Evolutionary conservation across 2,113 vertebrate genomes (phyloP), one percentile per base, ranked within the genome.

Genomic region (Gymnorhina tibicen): DNA sequence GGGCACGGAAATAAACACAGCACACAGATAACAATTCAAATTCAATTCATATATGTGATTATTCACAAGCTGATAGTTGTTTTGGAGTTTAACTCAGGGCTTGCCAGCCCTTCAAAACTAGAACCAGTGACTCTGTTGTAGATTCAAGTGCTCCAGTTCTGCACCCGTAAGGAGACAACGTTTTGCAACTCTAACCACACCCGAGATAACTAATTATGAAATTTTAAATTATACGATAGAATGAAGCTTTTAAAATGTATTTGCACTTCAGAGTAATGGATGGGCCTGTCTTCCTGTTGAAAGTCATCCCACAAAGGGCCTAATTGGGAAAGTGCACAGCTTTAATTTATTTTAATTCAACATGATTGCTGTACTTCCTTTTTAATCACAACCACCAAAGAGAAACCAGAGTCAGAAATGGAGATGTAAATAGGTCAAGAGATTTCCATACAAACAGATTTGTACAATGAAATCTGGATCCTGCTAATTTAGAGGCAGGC

Each of bases 291-390:
- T 95, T 90, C 74, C 85, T 88, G 82, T 63, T 92, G 95, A 95
- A 96, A 95, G 76, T 88, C 21, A 4, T 81, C 80, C 88, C 80
- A 95, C 82, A 92, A 90, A 95, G 85, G 79, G 67, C 79, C 46
- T 91, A 86, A 93, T 32, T 96, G 83, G 68, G 82, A 92, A 96
- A 96, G 83, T 60, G 88, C 88, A 94, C 52, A 91, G 88, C 92
- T 95, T 93, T 91, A 90, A 92, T 95, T 96, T 96, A 83, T 93
- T 96, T 93, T 96, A 95, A 96, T 93, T 90, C 90, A 76, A 77
- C 59, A 15, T 83, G 70, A 95, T 93, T 91, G 63, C 82, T 1
- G 15, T 88, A 74, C 82, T 95, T 97, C 87, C 89, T 89, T 90
- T 90, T 86, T 94, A 94, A 93, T 97, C 95, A 90, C 59, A 90